Evolutionary conservation across 2,113 vertebrate genomes (phyloP), one percentile per base, ranked within the genome.

Genomic region (Tenebrosternarchus preto): DNA sequence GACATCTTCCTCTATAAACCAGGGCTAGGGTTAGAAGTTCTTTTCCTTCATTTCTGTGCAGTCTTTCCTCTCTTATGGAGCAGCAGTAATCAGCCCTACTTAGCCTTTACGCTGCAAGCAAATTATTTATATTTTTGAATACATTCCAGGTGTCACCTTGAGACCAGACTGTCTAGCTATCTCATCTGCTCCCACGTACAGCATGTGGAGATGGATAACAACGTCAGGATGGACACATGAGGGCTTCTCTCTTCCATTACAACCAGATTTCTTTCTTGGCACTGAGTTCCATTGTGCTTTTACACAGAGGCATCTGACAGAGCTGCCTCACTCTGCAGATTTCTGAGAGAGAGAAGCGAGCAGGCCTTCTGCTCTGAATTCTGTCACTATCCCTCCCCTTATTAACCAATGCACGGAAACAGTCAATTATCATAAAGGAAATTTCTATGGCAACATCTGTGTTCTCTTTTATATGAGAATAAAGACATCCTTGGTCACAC

Each of bases 361-460:
- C 69, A 59, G 39, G 53, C 70, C 69, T 33, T 80, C 69, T 82
- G 60, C 68, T 75, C 82, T 29, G 57, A 57, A 80, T 77, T 85
- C 64, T 80, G 77, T 67, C 36, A 85, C 39, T 39, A 74, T 53
- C 55, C 25, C 29, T 68, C 29, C 24, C 55, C 25, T 67, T 73
- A 53, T 66, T 53, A 63, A 27, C 64, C 66, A 39, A 73, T 72
- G 33, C 50, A 11, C 25, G 59, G 74, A 80, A 86, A 61, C 25
- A 70, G 43, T 85, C 25, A 31, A 74, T 79, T 76, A 71, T 78
- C 77, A 59, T 53, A 75, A 69, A 53, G 27, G 56, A 83, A 73
- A 72, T 74, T 72, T 73, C 39, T 55, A 74, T 66, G 71, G 71
- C 74, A 76, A 69, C 76, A 83, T 82, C 80, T 80, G 78, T 27